These are phyloP conservation scores for Scaptomyza flava DNA, from an alignment of 2,888 invertebrate genomes.

Conservation along the genomic window DNA sequence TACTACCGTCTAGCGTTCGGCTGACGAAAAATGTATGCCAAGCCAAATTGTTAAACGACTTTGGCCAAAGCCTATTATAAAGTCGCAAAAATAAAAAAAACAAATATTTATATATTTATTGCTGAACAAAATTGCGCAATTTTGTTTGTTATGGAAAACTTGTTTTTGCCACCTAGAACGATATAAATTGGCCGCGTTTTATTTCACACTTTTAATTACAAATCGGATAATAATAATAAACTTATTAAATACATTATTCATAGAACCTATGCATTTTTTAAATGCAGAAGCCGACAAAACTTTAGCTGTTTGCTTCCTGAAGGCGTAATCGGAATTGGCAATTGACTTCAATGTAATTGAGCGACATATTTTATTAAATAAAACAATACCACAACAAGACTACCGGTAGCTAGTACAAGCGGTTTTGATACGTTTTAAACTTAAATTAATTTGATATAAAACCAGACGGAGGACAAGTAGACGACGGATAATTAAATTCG, in stretches of 20 bases:
- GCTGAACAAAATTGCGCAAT: constrained; percentile 30
- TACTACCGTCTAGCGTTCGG: neutral
- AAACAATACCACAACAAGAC: constrained; percentile 14
- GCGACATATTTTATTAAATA: constrained; percentile 20
- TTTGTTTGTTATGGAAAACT: constrained; percentile 23
- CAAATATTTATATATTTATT: neutral
- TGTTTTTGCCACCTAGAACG: constrained; percentile 32
- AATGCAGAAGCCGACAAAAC: constrained; percentile 8
- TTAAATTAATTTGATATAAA: constrained; percentile 39
- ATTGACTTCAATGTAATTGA: constrained; percentile 11
- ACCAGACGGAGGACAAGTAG: constrained; percentile 44
- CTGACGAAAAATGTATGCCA: constrained; percentile 65
- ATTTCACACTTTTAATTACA: neutral
- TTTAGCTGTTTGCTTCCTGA: constrained; percentile 27
- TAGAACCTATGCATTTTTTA: neutral
- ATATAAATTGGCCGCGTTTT: constrained; percentile 29
- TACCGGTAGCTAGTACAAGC: constrained; percentile 32
- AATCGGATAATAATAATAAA: constrained; percentile 8
- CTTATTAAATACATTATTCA: constrained; percentile 17
- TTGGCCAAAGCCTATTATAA: constrained; percentile 10
- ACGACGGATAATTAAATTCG: constrained; percentile 29
- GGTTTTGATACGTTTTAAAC: constrained; percentile 35
- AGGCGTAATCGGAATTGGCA: constrained; percentile 4
- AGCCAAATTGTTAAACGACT: constrained; percentile 30
- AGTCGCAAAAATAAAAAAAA: neutral